These are phyloP conservation scores for Actenoides hombroni DNA, from an alignment of 2,113 vertebrate genomes.

Conservation along the genomic window DNA sequence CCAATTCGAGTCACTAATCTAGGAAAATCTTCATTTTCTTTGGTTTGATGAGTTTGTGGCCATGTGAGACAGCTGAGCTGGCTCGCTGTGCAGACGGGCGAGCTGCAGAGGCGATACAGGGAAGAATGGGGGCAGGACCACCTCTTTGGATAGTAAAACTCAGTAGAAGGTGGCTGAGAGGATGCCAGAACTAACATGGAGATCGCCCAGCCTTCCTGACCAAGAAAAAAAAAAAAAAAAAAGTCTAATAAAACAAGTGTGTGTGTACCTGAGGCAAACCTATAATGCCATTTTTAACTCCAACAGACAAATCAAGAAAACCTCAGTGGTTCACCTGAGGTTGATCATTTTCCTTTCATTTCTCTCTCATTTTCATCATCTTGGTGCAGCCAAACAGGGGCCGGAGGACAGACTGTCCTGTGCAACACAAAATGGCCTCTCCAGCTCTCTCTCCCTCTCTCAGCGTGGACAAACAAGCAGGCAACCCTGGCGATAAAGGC, in stretches of 20 bases:
- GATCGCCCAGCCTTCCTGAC: not conserved
- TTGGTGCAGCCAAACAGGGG: rapidly evolving
- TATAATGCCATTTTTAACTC: not conserved
- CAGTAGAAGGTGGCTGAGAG: not conserved
- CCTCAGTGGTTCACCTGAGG: not conserved
- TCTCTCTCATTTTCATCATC: not conserved
- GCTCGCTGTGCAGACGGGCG: not conserved
- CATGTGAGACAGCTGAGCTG: not conserved
- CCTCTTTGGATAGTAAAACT: not conserved
- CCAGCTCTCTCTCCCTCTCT: not conserved
- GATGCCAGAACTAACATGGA: not conserved
- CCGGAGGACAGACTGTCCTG: not conserved
- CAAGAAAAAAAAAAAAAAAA: not conserved
- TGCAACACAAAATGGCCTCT: not conserved
- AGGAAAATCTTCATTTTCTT: not conserved
- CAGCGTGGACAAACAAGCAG: not conserved
- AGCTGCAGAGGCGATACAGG: not conserved
- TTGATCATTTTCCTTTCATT: not conserved
- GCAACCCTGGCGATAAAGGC: not conserved
- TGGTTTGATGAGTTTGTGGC: not conserved
- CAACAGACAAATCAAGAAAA: not conserved
- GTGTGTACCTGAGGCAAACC: not conserved
- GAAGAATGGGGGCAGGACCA: not conserved
- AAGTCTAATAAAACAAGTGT: not conserved
- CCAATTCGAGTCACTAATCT: not conserved